phyloP scores from a whole-genome alignment of 2,113 vertebrate species.

The Parus major region DNA sequence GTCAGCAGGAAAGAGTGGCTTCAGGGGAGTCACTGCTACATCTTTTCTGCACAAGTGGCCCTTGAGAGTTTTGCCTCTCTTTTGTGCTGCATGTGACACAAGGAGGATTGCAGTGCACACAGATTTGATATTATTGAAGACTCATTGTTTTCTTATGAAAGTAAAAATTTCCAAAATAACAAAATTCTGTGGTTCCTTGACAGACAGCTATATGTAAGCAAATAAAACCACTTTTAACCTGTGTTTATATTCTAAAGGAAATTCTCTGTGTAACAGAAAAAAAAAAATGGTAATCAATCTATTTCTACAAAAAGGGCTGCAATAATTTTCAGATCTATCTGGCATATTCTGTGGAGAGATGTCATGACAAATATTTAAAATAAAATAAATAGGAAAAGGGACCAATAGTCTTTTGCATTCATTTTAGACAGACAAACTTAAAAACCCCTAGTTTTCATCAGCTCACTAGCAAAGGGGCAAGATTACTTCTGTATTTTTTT shows the following conservation, averaged over 20 bases:
- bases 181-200: background rate
- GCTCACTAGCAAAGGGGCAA: constrained; percentile 6
- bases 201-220: background rate
- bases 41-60: background rate
- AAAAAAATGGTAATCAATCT: background rate
- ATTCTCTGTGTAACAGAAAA: constrained; percentile 21
- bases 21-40: background rate
- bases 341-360: background rate
- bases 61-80: background rate
- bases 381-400: background rate
- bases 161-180: background rate
- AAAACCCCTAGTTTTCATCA: background rate
- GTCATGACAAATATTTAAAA: background rate
- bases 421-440: background rate
- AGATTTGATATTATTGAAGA: background rate
- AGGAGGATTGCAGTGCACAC: background rate
- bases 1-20: background rate
- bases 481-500: background rate
- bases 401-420: background rate
- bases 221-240: constrained; percentile 14
- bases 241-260: constrained; percentile 26
- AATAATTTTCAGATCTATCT: constrained; percentile 10
- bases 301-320: background rate
- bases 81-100: background rate
- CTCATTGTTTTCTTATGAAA: constrained; percentile 19